Evolutionary conservation across 1,140 invertebrate species (phyloP).

Genomic region (Hirudo medicinalis): DNA sequence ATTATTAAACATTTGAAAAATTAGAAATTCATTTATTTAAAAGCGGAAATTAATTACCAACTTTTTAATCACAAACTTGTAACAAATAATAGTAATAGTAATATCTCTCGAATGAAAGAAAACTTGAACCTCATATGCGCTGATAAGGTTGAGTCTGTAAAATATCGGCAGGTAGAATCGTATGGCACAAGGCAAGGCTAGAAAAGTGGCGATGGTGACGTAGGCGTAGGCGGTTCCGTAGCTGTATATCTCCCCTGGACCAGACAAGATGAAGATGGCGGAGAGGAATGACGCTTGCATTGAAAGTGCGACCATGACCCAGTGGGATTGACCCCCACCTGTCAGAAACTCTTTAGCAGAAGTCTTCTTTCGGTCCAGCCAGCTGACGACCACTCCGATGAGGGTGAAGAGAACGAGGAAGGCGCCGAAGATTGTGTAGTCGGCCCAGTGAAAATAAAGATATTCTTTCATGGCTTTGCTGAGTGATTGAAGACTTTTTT

Average conservation of each 20-base stretch:
- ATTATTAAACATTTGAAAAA: not conserved
- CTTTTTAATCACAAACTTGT: not conserved
- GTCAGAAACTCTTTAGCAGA: constrained; percentile 10
- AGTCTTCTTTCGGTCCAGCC: constrained; percentile 13
- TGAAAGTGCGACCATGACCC: constrained; percentile 32
- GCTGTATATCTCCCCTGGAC: constrained; percentile 66
- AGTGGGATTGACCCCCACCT: constrained; percentile 15
- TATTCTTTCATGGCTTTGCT: no score
- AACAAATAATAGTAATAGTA: no score
- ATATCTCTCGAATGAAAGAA: no score
- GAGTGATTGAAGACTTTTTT: no score
- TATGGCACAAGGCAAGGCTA: constrained; percentile 27
- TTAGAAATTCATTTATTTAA: not conserved
- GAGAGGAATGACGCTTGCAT: constrained; percentile 61
- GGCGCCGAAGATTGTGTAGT: constrained; percentile 12
- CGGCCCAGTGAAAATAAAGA: constrained; percentile 15
- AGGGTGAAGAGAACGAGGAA: constrained; percentile 11
- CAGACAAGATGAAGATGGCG: constrained; percentile 71
- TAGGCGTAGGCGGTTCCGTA: constrained; percentile 31
- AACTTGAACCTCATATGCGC: constrained; percentile 35
- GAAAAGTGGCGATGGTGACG: constrained; percentile 26
- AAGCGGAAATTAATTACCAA: no score
- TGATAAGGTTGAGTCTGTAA: constrained; percentile 33
- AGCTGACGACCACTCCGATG: constrained; percentile 7
- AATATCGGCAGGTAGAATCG: constrained; percentile 36